A percentile compares a stretch with the other conserved stretches of the same genome.
Conservation (phyloP, 2,888 invertebrate genomes). For the Deilephila porcellus region DNA sequence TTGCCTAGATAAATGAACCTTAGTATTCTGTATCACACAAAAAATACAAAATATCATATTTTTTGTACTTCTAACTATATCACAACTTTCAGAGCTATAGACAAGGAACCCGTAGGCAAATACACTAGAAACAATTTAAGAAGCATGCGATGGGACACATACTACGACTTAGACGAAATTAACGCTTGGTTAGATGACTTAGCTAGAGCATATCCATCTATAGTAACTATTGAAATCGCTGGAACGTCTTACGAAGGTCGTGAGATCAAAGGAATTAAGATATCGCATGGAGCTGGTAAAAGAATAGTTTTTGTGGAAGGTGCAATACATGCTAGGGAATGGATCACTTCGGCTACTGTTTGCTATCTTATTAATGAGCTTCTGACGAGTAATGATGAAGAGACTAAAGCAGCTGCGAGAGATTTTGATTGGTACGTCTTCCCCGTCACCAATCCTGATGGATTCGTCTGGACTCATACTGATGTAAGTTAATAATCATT, state of each 20-base stretch:
- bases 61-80: background rate
- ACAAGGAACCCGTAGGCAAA: constrained; percentile 69
- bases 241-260: constrained; percentile 78
- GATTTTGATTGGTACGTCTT: constrained; percentile 90
- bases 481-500: constrained; percentile 58
- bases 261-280: constrained; percentile 77
- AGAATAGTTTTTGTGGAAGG: constrained; percentile 72
- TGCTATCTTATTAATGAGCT: constrained; percentile 86
- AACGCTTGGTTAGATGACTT: constrained; percentile 84
- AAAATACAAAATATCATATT: too few relatives aligned
- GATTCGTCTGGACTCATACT: constrained; percentile 88
- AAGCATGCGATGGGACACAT: constrained; percentile 84
- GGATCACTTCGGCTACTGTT: constrained; percentile 87
- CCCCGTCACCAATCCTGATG: constrained; percentile 91
- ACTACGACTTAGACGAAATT: constrained; percentile 86
- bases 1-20: too few relatives aligned
- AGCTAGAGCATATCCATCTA: constrained; percentile 68
- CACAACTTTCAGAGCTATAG: constrained; percentile 74
- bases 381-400: constrained; percentile 79
- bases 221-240: constrained; percentile 67
- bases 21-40: too few relatives aligned
- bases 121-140: constrained; percentile 56
- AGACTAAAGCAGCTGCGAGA: constrained; percentile 75
- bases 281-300: constrained; percentile 67
- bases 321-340: constrained; percentile 91